Percentiles rank a stretch among this genome's conserved stretches.
Conservation (phyloP, 2,797 vertebrate genomes). For the Spinus olivaceus region DNA sequence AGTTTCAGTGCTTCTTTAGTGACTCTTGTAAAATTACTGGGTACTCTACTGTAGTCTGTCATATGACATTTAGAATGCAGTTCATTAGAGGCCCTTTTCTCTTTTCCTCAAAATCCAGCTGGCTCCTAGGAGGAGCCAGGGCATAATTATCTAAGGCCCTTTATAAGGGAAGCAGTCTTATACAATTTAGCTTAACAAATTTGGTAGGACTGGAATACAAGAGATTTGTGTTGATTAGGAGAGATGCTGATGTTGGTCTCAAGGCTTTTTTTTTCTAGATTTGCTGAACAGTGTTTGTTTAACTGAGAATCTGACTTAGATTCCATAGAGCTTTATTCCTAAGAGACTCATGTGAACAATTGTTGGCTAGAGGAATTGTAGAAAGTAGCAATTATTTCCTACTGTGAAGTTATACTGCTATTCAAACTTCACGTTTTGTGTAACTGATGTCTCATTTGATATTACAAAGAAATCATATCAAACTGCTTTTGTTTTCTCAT, state of each 20-base stretch:
- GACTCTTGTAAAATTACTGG: constrained; percentile 79
- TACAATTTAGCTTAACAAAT: neutral
- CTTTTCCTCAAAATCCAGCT: neutral
- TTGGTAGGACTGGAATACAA: neutral
- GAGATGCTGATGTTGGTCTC: neutral
- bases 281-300: neutral
- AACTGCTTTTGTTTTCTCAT: neutral
- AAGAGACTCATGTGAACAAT: neutral
- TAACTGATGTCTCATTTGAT: neutral
- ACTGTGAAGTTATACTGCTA: neutral
- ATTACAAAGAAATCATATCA: neutral
- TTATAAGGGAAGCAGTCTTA: neutral
- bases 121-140: neutral
- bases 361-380: neutral
- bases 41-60: constrained; percentile 4
- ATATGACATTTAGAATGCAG: neutral
- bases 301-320: neutral
- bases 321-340: neutral
- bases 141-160: neutral
- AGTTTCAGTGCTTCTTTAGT: constrained; percentile 80
- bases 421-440: neutral
- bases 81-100: neutral
- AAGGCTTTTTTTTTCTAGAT: neutral
- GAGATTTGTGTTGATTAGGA: neutral
- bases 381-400: neutral